Conservation (phyloP, 2,113 vertebrate genomes). For the Isichthys henryi region DNA sequence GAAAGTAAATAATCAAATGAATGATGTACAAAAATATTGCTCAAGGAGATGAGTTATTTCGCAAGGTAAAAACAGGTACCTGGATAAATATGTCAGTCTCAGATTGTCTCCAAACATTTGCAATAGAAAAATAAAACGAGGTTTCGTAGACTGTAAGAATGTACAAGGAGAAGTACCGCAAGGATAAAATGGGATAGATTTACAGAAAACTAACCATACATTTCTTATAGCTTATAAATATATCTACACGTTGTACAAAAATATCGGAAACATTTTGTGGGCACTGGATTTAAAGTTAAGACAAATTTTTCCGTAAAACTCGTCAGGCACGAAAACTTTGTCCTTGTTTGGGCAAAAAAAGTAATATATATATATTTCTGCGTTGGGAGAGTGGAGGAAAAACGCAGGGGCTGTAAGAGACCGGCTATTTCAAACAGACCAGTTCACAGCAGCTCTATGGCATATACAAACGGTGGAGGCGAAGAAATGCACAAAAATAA, state of each 20-base stretch:
- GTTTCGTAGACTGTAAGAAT: slow-evolving; percentile 59
- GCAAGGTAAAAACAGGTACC: slow-evolving; percentile 33
- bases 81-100: slow-evolving; percentile 39
- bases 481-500: neutral
- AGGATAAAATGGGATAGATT: slow-evolving; percentile 74
- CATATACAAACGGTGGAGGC: slow-evolving; percentile 7
- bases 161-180: slow-evolving; percentile 73
- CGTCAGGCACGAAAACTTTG: slow-evolving; percentile 66
- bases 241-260: slow-evolving; percentile 83
- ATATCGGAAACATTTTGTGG: slow-evolving; percentile 70
- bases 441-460: slow-evolving; percentile 28
- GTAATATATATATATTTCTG: neutral
- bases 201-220: slow-evolving; percentile 68
- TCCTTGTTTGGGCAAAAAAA: slow-evolving; percentile 39
- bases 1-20: slow-evolving; percentile 15
- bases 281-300: slow-evolving; percentile 57
- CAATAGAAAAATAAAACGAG: slow-evolving; percentile 72
- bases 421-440: neutral
- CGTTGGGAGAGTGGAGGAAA: neutral
- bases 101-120: slow-evolving; percentile 61
- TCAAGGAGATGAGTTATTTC: slow-evolving; percentile 14
- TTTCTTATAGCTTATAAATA: slow-evolving; percentile 89
- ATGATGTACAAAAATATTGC: slow-evolving; percentile 25
- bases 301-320: slow-evolving; percentile 50
- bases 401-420: slow-evolving; percentile 21